Percentiles rank a stretch among this genome's conserved stretches.
Conservation (phyloP, 2,888 invertebrate genomes). For the Drosophila planitibia region DNA sequence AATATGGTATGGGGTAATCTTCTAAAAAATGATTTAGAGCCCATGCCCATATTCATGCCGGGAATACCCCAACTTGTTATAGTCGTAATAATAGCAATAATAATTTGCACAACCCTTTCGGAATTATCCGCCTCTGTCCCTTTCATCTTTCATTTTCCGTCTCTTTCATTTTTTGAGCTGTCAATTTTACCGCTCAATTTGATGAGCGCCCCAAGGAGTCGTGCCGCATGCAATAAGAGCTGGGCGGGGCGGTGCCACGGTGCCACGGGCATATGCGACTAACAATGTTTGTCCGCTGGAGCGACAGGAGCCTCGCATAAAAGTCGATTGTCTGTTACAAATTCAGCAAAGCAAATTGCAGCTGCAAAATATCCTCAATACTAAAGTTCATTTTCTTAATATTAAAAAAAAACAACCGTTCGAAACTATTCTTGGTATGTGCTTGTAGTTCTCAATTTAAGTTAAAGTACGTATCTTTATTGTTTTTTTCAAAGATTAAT, state of each 20-base stretch:
- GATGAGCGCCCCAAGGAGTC: slow-evolving; percentile 30
- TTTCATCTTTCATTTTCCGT: background rate
- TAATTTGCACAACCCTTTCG: slow-evolving; percentile 75
- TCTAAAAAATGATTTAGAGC: slow-evolving; percentile 62
- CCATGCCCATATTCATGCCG: slow-evolving; percentile 1
- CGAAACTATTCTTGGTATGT: background rate
- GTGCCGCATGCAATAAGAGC: background rate
- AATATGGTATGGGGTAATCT: slow-evolving; percentile 44
- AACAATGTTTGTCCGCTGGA: slow-evolving; percentile 5
- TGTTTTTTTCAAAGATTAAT: too few species aligned
- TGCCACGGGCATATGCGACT: background rate
- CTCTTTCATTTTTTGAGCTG: slow-evolving; percentile 14
- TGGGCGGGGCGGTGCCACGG: background rate
- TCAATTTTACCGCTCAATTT: slow-evolving; percentile 73
- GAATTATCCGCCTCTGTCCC: background rate
- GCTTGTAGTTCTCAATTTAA: background rate
- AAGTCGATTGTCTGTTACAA: slow-evolving; percentile 66
- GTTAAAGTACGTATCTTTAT: background rate
- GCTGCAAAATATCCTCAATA: background rate
- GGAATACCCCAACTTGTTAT: slow-evolving; percentile 53
- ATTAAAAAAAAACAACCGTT: background rate
- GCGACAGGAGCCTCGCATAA: slow-evolving; percentile 41
- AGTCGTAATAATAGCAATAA: slow-evolving; percentile 73
- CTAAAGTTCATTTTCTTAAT: background rate
- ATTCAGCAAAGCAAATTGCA: slow-evolving; percentile 27